These are phyloP conservation scores for Lethocerus indicus DNA, from an alignment of 1,140 invertebrate species.

Conservation along the genomic window DNA sequence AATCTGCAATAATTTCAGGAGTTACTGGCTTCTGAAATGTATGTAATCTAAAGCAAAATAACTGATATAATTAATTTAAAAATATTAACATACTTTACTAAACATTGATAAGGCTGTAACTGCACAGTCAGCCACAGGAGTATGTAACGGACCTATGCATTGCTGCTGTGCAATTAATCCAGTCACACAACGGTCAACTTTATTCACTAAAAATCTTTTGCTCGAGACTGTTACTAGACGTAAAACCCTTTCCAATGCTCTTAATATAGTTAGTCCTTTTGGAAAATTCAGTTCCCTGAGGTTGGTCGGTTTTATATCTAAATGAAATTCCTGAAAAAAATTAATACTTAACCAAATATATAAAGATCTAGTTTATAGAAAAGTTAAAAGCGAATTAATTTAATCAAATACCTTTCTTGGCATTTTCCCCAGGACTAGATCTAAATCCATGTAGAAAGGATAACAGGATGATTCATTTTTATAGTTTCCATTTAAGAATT, in stretches of 20 bases:
- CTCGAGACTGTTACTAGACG: constrained; percentile 80
- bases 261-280: constrained; percentile 25
- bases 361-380: background rate
- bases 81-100: constrained; percentile 28
- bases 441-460: constrained; percentile 77
- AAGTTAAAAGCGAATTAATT: constrained; percentile 2
- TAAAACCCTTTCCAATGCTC: constrained; percentile 64
- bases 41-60: too few relatives aligned
- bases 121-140: constrained; percentile 85
- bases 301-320: constrained; percentile 23
- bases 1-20: background rate
- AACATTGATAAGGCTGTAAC: constrained; percentile 73
- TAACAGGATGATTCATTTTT: constrained; percentile 23
- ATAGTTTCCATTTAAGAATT: constrained; percentile 23
- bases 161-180: constrained; percentile 93
- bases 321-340: constrained; percentile 31
- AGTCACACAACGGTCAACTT: constrained; percentile 92
- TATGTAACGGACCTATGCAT: constrained; percentile 90
- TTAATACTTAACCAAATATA: constrained; percentile 7
- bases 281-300: constrained; percentile 28
- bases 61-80: too few relatives aligned
- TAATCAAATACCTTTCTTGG: constrained; percentile 42
- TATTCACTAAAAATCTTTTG: constrained; percentile 89
- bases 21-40: background rate
- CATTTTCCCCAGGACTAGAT: constrained; percentile 78